Percentiles rank a stretch among this genome's conserved stretches.
These are phyloP conservation scores for Acinonyx jubatus DNA, from an alignment of 2,113 vertebrate species.

Conservation along the genomic window DNA sequence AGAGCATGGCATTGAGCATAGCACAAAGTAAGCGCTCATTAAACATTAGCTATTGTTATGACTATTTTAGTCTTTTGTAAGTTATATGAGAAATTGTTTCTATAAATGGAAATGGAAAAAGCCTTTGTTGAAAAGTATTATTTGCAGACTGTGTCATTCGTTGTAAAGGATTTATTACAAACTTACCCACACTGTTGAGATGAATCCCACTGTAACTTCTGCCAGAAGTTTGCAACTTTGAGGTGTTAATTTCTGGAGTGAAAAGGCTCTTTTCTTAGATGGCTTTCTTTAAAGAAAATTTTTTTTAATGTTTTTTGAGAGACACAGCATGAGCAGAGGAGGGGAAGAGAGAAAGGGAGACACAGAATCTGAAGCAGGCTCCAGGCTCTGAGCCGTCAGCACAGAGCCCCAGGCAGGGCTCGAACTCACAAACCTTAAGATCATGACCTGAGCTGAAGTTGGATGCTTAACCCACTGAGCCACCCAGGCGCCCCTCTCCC, in stretches of 20 bases:
- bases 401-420: no score
- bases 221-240: not conserved
- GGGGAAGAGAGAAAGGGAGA: no score
- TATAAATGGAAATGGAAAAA: not conserved
- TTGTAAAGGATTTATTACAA: not conserved
- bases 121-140: not conserved
- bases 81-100: not conserved
- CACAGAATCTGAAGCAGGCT: no score
- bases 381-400: no score
- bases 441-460: no score
- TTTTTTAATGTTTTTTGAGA: no score
- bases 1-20: not conserved
- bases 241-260: not conserved
- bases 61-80: not conserved
- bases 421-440: no score
- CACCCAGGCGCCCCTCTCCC: not conserved
- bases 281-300: not conserved
- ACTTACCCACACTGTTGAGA: not conserved
- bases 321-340: no score
- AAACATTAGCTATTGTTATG: not conserved
- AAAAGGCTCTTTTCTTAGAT: not conserved
- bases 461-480: no score
- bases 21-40: not conserved
- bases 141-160: not conserved
- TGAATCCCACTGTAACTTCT: not conserved